phyloP scores from a whole-genome alignment of 1,140 invertebrate species.

The Temnothorax nylanderi region DNA sequence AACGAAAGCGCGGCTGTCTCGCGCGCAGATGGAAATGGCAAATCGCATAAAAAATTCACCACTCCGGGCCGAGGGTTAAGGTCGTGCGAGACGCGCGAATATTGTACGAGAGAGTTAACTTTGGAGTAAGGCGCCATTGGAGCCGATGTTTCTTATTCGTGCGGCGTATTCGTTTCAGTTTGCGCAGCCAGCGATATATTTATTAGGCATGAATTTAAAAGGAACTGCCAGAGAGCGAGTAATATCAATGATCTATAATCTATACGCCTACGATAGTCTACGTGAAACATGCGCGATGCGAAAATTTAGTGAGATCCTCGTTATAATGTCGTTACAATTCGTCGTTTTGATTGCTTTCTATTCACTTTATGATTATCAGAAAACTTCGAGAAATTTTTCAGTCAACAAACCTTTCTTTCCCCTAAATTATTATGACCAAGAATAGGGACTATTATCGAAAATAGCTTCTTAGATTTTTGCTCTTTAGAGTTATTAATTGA shows the following conservation, averaged over 20 bases:
- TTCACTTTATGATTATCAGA: neutral
- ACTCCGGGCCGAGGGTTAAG: constrained; percentile 54
- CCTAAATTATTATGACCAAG: neutral
- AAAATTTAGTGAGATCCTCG: neutral
- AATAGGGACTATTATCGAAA: neutral
- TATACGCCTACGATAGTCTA: too few relatives aligned
- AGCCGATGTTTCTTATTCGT: constrained; percentile 44
- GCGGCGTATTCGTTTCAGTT: constrained; percentile 50
- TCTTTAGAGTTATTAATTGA: neutral
- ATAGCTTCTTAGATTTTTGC: neutral
- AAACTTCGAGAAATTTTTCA: neutral
- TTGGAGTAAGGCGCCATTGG: neutral
- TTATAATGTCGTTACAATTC: neutral
- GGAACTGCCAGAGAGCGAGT: neutral
- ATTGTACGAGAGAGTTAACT: constrained; percentile 51
- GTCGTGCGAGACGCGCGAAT: constrained; percentile 42
- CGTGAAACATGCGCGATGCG: neutral
- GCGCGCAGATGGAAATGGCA: constrained; percentile 57
- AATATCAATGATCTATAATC: constrained; percentile 15
- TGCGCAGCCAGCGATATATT: constrained; percentile 47
- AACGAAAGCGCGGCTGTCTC: constrained; percentile 44
- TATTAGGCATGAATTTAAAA: constrained; percentile 44
- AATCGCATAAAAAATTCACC: constrained; percentile 65
- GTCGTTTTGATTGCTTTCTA: neutral
- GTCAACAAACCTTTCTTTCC: neutral